A percentile compares a stretch with the other conserved stretches of the same genome.
These are phyloP conservation scores for Ciconia stormi DNA, from an alignment of 2,113 vertebrate genomes.

Conservation along the genomic window DNA sequence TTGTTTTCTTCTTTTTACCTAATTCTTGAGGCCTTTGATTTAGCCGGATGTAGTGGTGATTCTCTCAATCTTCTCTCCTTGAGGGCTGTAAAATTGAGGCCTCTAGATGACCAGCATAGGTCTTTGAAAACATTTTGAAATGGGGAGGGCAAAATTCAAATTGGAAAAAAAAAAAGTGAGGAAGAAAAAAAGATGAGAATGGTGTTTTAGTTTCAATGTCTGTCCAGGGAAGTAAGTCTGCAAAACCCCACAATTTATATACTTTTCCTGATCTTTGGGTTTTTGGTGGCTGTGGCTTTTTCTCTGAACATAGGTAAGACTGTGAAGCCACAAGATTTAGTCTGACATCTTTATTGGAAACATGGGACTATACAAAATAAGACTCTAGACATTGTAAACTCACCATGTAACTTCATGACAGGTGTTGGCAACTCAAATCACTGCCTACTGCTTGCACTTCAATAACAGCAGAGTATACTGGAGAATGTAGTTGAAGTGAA, in stretches of 20 bases:
- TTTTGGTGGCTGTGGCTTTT: neutral
- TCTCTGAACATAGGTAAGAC: neutral
- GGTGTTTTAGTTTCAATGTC: neutral
- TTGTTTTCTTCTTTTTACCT: neutral
- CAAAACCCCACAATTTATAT: neutral
- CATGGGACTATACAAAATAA: neutral
- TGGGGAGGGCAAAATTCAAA: neutral
- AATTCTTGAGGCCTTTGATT: neutral
- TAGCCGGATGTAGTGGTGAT: neutral
- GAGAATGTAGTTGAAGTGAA: neutral
- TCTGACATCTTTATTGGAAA: neutral
- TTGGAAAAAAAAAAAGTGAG: neutral
- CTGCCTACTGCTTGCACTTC: neutral
- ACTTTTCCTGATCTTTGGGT: neutral
- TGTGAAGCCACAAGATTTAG: neutral
- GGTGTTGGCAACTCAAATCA: neutral
- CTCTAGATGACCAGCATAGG: neutral
- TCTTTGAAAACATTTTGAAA: neutral
- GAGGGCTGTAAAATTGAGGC: neutral
- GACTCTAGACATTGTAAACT: neutral
- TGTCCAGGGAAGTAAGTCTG: neutral
- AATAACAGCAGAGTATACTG: neutral
- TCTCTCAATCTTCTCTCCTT: neutral
- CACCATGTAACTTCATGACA: neutral
- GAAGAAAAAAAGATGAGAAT: neutral